These are phyloP conservation scores for Mesocricetus auratus DNA, from an alignment of 2,113 vertebrate genomes.

Conservation along the genomic window DNA sequence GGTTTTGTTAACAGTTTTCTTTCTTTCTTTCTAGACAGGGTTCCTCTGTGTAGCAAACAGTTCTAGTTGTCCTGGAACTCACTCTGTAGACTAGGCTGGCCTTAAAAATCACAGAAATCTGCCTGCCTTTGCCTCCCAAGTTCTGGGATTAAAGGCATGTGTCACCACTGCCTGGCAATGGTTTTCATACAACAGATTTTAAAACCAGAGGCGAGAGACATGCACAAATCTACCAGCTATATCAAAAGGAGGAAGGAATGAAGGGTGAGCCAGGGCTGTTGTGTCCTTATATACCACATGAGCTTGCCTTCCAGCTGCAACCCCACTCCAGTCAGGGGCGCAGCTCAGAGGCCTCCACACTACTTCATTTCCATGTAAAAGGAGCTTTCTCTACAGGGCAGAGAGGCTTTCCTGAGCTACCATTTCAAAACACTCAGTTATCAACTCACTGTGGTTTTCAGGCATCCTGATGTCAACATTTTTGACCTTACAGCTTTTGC, in stretches of 20 bases:
- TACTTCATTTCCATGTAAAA: background rate
- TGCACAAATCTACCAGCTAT: background rate
- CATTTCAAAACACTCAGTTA: background rate
- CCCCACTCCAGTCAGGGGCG: background rate
- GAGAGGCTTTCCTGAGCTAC: background rate
- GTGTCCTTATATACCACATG: background rate
- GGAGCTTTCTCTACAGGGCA: background rate
- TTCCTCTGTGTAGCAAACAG: too few species aligned
- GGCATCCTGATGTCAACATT: background rate
- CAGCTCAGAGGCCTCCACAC: background rate
- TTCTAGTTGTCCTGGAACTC: background rate
- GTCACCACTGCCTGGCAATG: background rate
- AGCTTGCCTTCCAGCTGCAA: background rate
- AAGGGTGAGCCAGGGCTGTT: background rate
- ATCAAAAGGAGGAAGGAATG: background rate
- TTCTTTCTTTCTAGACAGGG: background rate
- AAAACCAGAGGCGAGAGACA: slow-evolving; percentile 40
- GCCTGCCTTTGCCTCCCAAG: background rate
- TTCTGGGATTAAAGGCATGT: background rate
- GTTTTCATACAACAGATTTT: background rate
- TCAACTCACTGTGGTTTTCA: background rate
- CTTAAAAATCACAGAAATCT: background rate
- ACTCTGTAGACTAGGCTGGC: background rate
- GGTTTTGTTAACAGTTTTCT: background rate
- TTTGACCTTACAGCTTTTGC: background rate